These are phyloP conservation scores for Dryoscopus gambensis DNA, from an alignment of 2,113 vertebrate species.

Conservation along the genomic window DNA sequence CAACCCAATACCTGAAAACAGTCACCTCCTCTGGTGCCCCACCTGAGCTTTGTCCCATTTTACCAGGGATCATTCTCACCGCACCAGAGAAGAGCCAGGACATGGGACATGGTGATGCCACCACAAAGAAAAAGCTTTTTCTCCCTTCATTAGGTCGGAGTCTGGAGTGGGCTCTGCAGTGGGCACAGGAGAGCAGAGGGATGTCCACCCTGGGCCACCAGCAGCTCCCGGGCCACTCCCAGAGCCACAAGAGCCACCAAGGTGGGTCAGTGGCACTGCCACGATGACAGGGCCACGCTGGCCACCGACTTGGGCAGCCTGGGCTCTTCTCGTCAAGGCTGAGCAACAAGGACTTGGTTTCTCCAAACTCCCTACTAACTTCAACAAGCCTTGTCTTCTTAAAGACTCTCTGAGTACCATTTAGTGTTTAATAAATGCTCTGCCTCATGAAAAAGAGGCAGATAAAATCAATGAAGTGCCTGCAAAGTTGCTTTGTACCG, in stretches of 20 bases:
- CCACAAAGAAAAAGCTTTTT: not conserved
- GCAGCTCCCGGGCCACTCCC: not conserved
- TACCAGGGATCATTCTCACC: not conserved
- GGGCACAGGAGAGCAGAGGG: not conserved
- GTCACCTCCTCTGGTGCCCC: not conserved
- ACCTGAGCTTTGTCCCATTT: not conserved
- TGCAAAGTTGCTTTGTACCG: conserved; percentile 52
- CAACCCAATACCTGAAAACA: not conserved
- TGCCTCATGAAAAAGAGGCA: not conserved
- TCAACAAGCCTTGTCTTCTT: not conserved
- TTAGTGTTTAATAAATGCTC: not conserved
- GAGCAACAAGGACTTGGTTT: not conserved
- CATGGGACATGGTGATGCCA: fast-evolving
- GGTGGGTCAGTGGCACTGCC: not conserved
- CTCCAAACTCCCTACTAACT: not conserved
- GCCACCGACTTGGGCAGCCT: not conserved
- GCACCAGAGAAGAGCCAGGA: not conserved
- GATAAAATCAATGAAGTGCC: conserved; percentile 40
- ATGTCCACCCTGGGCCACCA: not conserved
- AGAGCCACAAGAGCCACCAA: not conserved
- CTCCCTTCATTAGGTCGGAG: not conserved
- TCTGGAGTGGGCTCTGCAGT: not conserved
- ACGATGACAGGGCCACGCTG: fast-evolving
- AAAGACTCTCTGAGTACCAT: not conserved
- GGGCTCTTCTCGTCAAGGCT: not conserved